Percentiles rank a stretch among this genome's conserved stretches.
These are phyloP conservation scores for Chelonus insularis DNA, from an alignment of 1,140 invertebrate genomes.

Conservation along the genomic window DNA sequence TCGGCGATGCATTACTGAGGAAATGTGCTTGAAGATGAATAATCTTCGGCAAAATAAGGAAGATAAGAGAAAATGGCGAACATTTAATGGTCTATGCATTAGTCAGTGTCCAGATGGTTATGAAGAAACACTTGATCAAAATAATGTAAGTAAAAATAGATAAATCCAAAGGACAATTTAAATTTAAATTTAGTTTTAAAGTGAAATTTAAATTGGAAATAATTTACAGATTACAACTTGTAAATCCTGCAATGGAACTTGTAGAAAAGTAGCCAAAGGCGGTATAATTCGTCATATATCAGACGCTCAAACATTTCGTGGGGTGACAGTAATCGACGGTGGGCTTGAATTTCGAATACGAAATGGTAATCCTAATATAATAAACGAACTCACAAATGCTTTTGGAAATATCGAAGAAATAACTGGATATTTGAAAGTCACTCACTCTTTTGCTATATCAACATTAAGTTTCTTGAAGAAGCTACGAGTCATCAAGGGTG, in stretches of 20 bases:
- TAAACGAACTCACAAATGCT: slow-evolving; percentile 64
- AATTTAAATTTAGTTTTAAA: too few relatives aligned
- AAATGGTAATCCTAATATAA: slow-evolving; percentile 60
- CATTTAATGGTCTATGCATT: slow-evolving; percentile 59
- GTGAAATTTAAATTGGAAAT: slow-evolving; percentile 3
- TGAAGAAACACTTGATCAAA: slow-evolving; percentile 42
- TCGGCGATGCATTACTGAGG: slow-evolving; percentile 63
- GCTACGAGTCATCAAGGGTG: slow-evolving; percentile 63
- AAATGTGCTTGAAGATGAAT: slow-evolving; percentile 56
- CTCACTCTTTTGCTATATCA: slow-evolving; percentile 64
- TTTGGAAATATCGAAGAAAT: slow-evolving; percentile 66
- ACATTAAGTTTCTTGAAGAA: slow-evolving; percentile 67
- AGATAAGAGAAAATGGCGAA: slow-evolving; percentile 42
- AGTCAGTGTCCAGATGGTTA: slow-evolving; percentile 63
- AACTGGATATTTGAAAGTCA: slow-evolving; percentile 64
- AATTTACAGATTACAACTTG: slow-evolving; percentile 41
- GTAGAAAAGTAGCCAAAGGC: slow-evolving; percentile 52
- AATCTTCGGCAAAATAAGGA: slow-evolving; percentile 25
- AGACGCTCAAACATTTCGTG: slow-evolving; percentile 49
- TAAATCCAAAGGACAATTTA: too few relatives aligned
- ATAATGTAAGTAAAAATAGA: slow-evolving; percentile 37
- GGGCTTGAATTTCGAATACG: slow-evolving; percentile 65
- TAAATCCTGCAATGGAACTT: slow-evolving; percentile 37
- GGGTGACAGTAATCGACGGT: slow-evolving; percentile 67
- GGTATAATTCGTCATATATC: slow-evolving; percentile 45